Conservation (phyloP, 2,888 invertebrate species). For the Drosophila merina region DNA sequence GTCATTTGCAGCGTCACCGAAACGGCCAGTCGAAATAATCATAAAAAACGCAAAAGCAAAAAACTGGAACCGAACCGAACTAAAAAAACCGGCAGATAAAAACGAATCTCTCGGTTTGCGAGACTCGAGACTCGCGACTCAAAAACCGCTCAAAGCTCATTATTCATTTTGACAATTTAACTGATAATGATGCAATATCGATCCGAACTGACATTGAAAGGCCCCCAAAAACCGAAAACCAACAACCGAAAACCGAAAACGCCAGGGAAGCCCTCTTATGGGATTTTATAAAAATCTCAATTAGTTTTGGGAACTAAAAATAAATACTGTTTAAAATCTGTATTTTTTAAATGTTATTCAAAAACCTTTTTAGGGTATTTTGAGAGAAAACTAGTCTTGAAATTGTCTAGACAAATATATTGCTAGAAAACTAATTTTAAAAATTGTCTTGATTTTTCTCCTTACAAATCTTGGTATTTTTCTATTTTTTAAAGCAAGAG, state of each 20-base stretch:
- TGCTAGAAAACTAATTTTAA: too few relatives aligned
- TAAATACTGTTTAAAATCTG: not conserved
- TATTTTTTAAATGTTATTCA: not conserved
- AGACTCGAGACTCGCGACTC: slow-evolving; percentile 19
- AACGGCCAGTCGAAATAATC: not conserved
- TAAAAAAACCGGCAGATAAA: slow-evolving; percentile 34
- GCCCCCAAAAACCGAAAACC: slow-evolving; percentile 33
- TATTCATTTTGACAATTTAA: slow-evolving; percentile 81
- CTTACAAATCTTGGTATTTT: too few relatives aligned
- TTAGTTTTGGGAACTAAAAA: not conserved
- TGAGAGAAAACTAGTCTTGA: too few relatives aligned
- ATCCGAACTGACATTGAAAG: slow-evolving; percentile 74
- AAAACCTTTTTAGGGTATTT: too few relatives aligned
- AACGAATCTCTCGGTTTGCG: not conserved
- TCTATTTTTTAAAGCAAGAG: too few relatives aligned
- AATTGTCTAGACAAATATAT: too few relatives aligned
- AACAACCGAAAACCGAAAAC: slow-evolving; percentile 54
- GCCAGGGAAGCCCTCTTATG: slow-evolving; percentile 41
- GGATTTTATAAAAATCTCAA: not conserved
- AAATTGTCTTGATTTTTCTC: too few relatives aligned
- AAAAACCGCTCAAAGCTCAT: slow-evolving; percentile 35
- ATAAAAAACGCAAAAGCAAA: slow-evolving; percentile 18
- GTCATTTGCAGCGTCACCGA: slow-evolving; percentile 70
- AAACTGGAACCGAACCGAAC: slow-evolving; percentile 51
- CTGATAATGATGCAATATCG: slow-evolving; percentile 84